phyloP scores from a whole-genome alignment of 1,140 invertebrate species.

The Chymomyza costata region DNA sequence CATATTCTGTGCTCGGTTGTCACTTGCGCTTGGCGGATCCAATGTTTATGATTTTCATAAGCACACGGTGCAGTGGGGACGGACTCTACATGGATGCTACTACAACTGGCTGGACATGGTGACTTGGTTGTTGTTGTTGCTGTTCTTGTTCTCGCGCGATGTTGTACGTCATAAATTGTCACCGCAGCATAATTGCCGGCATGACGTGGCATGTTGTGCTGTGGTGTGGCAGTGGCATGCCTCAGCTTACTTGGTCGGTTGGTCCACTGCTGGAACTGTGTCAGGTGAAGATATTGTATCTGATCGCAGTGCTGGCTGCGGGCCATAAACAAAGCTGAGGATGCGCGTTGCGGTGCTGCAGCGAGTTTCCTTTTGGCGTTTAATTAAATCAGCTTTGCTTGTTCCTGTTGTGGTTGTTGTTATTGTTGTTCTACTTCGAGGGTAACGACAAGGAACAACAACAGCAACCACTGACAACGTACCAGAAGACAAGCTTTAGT shows the following conservation, averaged over 20 bases:
- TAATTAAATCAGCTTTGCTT: conserved; percentile 65
- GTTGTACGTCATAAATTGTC: conserved; percentile 73
- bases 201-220: not conserved
- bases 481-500: too few relatives aligned
- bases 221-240: not conserved
- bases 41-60: conserved; percentile 75
- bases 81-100: conserved; percentile 10
- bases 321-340: conserved; percentile 59
- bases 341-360: conserved; percentile 23
- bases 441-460: conserved; percentile 10
- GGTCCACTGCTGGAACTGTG: conserved; percentile 26
- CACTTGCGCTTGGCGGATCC: conserved; percentile 44
- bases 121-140: conserved; percentile 16
- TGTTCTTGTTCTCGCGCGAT: conserved; percentile 22
- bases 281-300: conserved; percentile 67
- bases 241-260: not conserved
- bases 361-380: conserved; percentile 32
- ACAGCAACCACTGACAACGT: conserved; percentile 7
- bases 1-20: conserved; percentile 74
- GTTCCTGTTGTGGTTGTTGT: conserved; percentile 46
- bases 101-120: conserved; percentile 12
- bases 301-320: conserved; percentile 57
- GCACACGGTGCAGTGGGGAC: conserved; percentile 46
- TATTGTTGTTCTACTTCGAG: conserved; percentile 30
- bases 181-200: conserved; percentile 27